phyloP scores from a whole-genome alignment of 2,113 vertebrate species.

The Recurvirostra avosetta region DNA sequence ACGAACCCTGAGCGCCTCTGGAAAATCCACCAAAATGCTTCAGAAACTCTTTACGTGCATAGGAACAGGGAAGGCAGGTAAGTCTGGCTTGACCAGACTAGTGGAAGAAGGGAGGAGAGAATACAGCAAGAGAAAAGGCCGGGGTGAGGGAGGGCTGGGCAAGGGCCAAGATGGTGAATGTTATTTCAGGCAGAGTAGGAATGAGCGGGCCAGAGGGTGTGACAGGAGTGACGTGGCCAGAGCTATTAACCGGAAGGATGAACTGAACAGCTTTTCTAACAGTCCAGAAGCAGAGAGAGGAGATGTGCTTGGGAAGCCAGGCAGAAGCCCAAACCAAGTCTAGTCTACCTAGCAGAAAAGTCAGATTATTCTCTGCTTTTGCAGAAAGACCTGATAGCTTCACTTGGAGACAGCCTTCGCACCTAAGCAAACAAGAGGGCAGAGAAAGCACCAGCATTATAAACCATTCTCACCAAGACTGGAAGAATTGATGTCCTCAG shows the following conservation, averaged over 20 bases:
- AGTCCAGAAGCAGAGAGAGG: background rate
- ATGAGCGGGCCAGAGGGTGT: background rate
- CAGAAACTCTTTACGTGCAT: background rate
- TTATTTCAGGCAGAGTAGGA: background rate
- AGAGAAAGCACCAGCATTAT: background rate
- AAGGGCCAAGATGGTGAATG: background rate
- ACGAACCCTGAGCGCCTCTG: accelerated
- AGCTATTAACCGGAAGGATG: background rate
- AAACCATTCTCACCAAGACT: background rate
- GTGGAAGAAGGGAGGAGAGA: background rate
- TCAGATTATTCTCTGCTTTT: background rate
- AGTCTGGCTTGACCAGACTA: background rate
- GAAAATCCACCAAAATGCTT: background rate
- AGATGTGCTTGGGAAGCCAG: background rate
- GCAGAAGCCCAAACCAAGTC: background rate
- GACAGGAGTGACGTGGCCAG: background rate
- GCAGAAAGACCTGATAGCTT: background rate
- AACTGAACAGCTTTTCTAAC: background rate
- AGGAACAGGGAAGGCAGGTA: background rate
- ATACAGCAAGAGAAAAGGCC: background rate
- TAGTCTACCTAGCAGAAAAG: background rate
- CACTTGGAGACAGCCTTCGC: background rate
- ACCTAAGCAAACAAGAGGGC: background rate
- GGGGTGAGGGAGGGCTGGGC: background rate
- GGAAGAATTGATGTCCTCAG: background rate